These are phyloP conservation scores for Chelon auratus DNA, from an alignment of 2,797 vertebrate species.

Conservation along the genomic window DNA sequence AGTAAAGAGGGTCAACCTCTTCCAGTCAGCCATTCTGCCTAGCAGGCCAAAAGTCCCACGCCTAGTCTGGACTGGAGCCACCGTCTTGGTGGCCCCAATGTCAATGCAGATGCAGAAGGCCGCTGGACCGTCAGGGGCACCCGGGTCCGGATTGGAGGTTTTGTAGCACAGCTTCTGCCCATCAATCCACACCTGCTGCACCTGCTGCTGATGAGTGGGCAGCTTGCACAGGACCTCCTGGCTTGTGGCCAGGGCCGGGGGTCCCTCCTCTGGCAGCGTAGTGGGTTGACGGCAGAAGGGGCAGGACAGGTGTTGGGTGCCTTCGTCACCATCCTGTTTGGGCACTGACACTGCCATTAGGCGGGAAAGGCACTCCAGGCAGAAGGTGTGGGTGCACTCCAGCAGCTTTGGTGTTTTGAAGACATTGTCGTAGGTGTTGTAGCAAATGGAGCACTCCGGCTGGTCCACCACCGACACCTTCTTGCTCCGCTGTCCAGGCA, in stretches of 20 bases:
- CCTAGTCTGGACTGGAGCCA: slow-evolving; percentile 26
- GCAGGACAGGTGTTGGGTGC: slow-evolving; percentile 82
- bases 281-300: slow-evolving; percentile 94
- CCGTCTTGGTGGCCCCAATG: slow-evolving; percentile 86
- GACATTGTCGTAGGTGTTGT: slow-evolving; percentile 93
- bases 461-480: slow-evolving; percentile 78
- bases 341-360: slow-evolving; percentile 84
- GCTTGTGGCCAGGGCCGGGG: slow-evolving; percentile 89
- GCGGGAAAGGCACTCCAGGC: slow-evolving; percentile 95
- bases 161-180: slow-evolving; percentile 92
- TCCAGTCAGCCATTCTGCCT: slow-evolving; percentile 86
- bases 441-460: slow-evolving; percentile 96
- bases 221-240: slow-evolving; percentile 88
- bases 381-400: slow-evolving; percentile 94
- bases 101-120: slow-evolving; percentile 89
- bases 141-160: slow-evolving; percentile 43
- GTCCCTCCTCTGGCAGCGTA: slow-evolving; percentile 85
- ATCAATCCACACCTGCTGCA: slow-evolving; percentile 92
- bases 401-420: slow-evolving; percentile 96
- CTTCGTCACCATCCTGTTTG: slow-evolving; percentile 47
- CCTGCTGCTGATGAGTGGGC: slow-evolving; percentile 87
- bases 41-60: slow-evolving; percentile 51
- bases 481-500: slow-evolving; percentile 66
- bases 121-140: slow-evolving; percentile 25
- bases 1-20: slow-evolving; percentile 86